phyloP scores from a whole-genome alignment of 2,888 invertebrate species.

The Napeogenes inachia region DNA sequence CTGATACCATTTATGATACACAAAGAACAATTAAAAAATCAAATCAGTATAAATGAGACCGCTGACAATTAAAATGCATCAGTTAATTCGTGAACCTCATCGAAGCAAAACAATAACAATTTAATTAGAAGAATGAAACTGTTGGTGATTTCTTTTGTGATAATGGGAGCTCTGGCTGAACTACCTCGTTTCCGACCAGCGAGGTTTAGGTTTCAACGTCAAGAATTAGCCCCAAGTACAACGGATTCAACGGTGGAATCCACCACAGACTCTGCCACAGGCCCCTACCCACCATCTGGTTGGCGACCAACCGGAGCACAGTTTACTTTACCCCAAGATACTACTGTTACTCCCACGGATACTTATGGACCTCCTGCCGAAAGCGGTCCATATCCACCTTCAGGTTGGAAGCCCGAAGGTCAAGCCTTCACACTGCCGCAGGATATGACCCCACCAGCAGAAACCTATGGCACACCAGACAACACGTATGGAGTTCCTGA shows the following conservation, averaged over 20 bases:
- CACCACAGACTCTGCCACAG: conserved; percentile 48
- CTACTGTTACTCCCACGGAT: conserved; percentile 48
- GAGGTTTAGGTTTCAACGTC: conserved; percentile 69
- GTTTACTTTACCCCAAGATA: conserved; percentile 41
- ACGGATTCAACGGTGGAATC: conserved; percentile 59
- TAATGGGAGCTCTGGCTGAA: conserved; percentile 54
- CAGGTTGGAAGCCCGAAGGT: conserved; percentile 68
- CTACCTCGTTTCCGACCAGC: conserved; percentile 67
- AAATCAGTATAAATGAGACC: conserved; percentile 29
- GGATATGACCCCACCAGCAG: conserved; percentile 47
- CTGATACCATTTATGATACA: conserved; percentile 36
- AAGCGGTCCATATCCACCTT: conserved; percentile 56
- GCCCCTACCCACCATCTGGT: conserved; percentile 60
- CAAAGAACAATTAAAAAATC: conserved; percentile 35
- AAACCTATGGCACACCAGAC: conserved; percentile 55
- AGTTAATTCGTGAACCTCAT: conserved; percentile 34
- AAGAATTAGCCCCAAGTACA: conserved; percentile 64
- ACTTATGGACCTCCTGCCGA: conserved; percentile 43
- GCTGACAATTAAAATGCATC: conserved; percentile 25
- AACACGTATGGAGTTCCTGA: conserved; percentile 53
- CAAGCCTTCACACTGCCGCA: conserved; percentile 58
- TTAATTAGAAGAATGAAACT: conserved; percentile 52
- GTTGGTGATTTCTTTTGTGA: conserved; percentile 48
- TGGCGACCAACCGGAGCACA: conserved; percentile 59
- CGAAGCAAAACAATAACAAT: conserved; percentile 2